A percentile compares a stretch with the other conserved stretches of the same genome.
Evolutionary conservation across 2,888 invertebrate genomes (phyloP).

Genomic region (Boloria selene): DNA sequence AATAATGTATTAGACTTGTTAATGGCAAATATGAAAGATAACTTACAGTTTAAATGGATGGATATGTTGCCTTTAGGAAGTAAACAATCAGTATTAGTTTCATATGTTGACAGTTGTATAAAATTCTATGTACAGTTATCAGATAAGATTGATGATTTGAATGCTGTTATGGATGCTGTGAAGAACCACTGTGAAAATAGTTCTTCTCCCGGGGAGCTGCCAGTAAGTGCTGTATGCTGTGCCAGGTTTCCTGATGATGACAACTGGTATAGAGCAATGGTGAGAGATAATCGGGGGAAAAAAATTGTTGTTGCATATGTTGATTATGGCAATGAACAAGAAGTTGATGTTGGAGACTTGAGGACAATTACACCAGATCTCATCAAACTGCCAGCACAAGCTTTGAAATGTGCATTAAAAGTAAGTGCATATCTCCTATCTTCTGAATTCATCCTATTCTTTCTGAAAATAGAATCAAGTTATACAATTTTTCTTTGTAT

Average conservation of each 20-base stretch:
- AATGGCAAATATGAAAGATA: constrained; percentile 65
- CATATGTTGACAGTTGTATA: constrained; percentile 86
- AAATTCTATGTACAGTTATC: constrained; percentile 89
- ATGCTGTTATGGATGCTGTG: constrained; percentile 86
- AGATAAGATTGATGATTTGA: constrained; percentile 82
- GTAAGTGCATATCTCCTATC: constrained; percentile 47
- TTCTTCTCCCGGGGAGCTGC: constrained; percentile 70
- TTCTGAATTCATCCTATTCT: neutral
- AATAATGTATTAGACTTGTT: constrained; percentile 84
- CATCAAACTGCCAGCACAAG: constrained; percentile 86
- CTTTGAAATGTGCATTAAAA: constrained; percentile 89
- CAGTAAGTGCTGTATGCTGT: constrained; percentile 86
- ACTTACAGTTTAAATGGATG: constrained; percentile 67
- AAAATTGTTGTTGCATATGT: constrained; percentile 90
- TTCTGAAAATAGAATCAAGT: neutral
- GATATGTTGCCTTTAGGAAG: constrained; percentile 63
- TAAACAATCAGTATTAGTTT: constrained; percentile 80
- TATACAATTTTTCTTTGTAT: neutral
- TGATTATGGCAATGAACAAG: constrained; percentile 97
- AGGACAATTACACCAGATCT: constrained; percentile 85
- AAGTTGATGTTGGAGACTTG: constrained; percentile 83
- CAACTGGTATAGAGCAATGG: constrained; percentile 95
- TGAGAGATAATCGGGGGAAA: constrained; percentile 83
- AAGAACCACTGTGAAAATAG: constrained; percentile 82
- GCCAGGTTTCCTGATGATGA: constrained; percentile 91